A percentile compares a stretch with the other conserved stretches of the same genome.
phyloP scores from a whole-genome alignment of 2,797 vertebrate species.

The Microtus obscurus region DNA sequence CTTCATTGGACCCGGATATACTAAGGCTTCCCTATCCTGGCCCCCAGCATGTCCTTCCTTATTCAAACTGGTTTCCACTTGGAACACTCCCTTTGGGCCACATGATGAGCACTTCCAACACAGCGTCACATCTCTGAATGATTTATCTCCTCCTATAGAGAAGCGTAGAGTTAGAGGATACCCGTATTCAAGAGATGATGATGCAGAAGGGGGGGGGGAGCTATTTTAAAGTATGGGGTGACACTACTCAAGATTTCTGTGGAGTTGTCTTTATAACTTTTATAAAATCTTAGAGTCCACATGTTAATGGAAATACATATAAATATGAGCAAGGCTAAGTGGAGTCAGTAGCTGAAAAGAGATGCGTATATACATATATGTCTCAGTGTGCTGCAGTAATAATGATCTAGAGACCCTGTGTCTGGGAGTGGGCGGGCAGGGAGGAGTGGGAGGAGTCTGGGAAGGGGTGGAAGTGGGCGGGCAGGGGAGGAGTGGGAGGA shows the following conservation, averaged over 20 bases:
- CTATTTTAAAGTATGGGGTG: neutral
- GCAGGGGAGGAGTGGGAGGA: no score
- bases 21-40: neutral
- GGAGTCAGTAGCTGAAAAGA: neutral
- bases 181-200: constrained; percentile 36
- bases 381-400: neutral
- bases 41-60: neutral
- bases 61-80: neutral
- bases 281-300: neutral
- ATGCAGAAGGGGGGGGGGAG: neutral
- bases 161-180: neutral
- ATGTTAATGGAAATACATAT: constrained; percentile 6
- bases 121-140: neutral
- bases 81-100: neutral
- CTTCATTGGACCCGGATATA: neutral
- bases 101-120: constrained; percentile 26
- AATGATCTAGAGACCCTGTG: no score
- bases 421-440: neutral
- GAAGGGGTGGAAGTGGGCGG: no score
- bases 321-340: neutral
- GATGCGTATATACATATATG: no score
- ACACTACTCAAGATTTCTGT: neutral
- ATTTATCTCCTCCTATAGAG: neutral
- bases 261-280: neutral
- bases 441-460: no score